A percentile compares a stretch with the other conserved stretches of the same genome.
Conservation (phyloP, 30 jellyfish, hydroid and myxozoan species). For the Rhopilema esculentum region DNA sequence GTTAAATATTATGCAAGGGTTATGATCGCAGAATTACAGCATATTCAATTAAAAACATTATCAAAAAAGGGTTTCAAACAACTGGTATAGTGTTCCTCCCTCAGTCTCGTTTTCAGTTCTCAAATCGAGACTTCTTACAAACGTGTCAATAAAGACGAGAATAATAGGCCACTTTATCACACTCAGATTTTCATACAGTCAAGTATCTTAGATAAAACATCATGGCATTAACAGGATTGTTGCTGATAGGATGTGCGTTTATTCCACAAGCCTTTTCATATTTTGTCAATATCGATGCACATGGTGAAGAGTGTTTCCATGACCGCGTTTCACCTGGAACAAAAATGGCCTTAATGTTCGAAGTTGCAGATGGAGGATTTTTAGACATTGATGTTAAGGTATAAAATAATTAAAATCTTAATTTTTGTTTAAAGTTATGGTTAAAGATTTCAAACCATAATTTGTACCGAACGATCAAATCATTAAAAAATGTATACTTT, state of each 20-base stretch:
- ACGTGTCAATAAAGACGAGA: not conserved
- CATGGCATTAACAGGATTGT: not conserved
- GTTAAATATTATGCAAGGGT: too few relatives aligned
- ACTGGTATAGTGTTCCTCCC: too few relatives aligned
- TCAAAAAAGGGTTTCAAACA: too few relatives aligned
- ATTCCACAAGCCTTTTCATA: conserved; percentile 39
- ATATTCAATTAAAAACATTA: too few relatives aligned
- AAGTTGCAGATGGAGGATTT: conserved; percentile 98
- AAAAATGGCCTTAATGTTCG: conserved; percentile 93
- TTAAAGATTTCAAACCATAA: too few relatives aligned
- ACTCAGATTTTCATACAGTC: not conserved
- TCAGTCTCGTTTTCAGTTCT: not conserved
- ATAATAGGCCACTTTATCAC: not conserved
- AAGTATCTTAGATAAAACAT: too few relatives aligned
- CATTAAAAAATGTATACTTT: too few relatives aligned
- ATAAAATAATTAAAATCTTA: not conserved
- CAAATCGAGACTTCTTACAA: not conserved
- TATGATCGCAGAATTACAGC: too few relatives aligned
- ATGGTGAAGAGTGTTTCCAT: conserved; percentile 97
- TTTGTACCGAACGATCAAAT: too few relatives aligned
- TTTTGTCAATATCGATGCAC: conserved; percentile 94
- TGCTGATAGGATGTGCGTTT: conserved; percentile 1
- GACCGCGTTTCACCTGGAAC: conserved; percentile 96
- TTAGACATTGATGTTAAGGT: conserved; percentile 96
- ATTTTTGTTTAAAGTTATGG: too few relatives aligned